Evolutionary conservation across 2,797 vertebrate species (phyloP).

Genomic region (Anguilla megastoma): DNA sequence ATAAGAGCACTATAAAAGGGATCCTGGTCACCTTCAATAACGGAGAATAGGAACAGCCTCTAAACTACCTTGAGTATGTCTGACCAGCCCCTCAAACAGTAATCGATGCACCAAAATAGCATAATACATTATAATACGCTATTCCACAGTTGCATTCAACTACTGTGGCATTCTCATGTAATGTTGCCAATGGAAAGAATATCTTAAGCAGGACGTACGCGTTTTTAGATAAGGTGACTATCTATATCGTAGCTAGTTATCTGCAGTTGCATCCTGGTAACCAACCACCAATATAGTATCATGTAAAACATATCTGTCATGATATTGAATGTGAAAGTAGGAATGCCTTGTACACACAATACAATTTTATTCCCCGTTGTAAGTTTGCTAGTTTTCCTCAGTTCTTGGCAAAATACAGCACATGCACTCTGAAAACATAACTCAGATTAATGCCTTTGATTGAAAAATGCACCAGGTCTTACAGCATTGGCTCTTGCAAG

Average conservation of each 20-base stretch:
- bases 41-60: background rate
- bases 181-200: background rate
- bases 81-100: background rate
- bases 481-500: background rate
- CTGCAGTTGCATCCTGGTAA: background rate
- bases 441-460: background rate
- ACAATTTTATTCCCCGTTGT: background rate
- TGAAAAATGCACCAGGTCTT: constrained; percentile 2
- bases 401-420: background rate
- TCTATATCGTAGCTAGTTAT: background rate
- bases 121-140: background rate
- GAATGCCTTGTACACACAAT: background rate
- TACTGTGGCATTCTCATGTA: background rate
- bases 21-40: background rate
- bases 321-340: background rate
- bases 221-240: background rate
- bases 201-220: too few relatives aligned
- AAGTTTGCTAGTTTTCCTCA: background rate
- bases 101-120: background rate
- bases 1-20: background rate
- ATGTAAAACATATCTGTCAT: background rate
- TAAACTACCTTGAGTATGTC: background rate
- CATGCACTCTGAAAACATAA: background rate
- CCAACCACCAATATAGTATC: background rate
- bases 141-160: background rate